Evolutionary conservation across 2,888 invertebrate genomes (phyloP).

Genomic region (Sturmia bella): DNA sequence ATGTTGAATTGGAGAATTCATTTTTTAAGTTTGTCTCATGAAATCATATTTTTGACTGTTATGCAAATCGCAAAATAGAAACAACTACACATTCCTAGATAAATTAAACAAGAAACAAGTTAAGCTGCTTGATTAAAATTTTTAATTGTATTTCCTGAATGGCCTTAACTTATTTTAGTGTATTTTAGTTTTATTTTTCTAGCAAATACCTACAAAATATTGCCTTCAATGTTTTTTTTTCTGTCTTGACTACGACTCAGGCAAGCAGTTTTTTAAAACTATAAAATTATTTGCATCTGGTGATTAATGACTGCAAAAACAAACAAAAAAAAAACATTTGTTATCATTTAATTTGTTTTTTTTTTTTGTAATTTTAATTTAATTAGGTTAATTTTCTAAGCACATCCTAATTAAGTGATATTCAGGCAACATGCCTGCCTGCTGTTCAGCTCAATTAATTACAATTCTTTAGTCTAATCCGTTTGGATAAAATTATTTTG

Average conservation of each 20-base stretch:
- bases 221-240: not conserved
- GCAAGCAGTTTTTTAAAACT: conserved; percentile 2
- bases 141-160: not conserved
- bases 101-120: not conserved
- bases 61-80: not conserved
- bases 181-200: conserved; percentile 32
- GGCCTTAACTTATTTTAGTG: conserved; percentile 9
- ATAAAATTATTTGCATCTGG: conserved; percentile 23
- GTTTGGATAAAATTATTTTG: not conserved
- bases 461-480: not conserved
- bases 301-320: conserved; percentile 41
- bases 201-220: not conserved
- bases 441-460: not conserved
- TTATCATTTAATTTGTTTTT: conserved; percentile 24
- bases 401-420: conserved; percentile 33
- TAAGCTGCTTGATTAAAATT: not conserved
- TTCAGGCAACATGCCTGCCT: not conserved
- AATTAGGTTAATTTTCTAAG: conserved; percentile 61
- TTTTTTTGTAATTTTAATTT: conserved; percentile 5
- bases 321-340: conserved; percentile 15
- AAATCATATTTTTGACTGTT: too few relatives aligned
- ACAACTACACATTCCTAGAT: not conserved
- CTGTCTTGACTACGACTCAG: not conserved
- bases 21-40: too few relatives aligned
- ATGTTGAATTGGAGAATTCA: too few relatives aligned